Conservation (phyloP, 2,888 invertebrate species). For the Agrochola circellaris region DNA sequence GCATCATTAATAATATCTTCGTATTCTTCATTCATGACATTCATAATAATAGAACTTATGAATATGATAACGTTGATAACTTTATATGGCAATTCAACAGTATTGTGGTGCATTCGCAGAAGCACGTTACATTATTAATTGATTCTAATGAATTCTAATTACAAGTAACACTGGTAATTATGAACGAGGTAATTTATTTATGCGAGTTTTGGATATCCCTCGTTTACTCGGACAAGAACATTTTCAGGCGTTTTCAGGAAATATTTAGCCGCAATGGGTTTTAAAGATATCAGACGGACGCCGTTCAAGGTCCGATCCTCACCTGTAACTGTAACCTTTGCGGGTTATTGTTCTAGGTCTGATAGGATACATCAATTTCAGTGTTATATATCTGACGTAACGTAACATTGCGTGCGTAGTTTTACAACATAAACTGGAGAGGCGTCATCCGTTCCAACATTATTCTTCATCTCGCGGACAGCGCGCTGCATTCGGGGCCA, state of each 20-base stretch:
- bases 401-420: conserved; percentile 73
- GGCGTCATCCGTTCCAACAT: conserved; percentile 76
- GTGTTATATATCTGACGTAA: conserved; percentile 58
- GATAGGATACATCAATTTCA: conserved; percentile 69
- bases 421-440: conserved; percentile 74
- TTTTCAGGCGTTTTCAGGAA: conserved; percentile 3
- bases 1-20: conserved; percentile 41
- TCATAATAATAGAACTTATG: conserved; percentile 36
- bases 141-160: conserved; percentile 47
- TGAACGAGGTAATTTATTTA: background rate
- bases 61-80: conserved; percentile 44
- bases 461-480: conserved; percentile 83
- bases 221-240: background rate
- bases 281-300: background rate
- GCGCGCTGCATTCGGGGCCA: conserved; percentile 84
- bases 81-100: conserved; percentile 26
- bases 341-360: conserved; percentile 61
- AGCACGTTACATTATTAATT: conserved; percentile 37
- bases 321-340: conserved; percentile 23
- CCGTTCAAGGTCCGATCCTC: conserved; percentile 32
- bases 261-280: background rate
- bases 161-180: conserved; percentile 7
- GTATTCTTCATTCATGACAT: conserved; percentile 38
- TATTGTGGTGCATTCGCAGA: conserved; percentile 4
- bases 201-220: conserved; percentile 3